Conservation (phyloP, 2,888 invertebrate species). For the Mesodorylaimus sp. region DNA sequence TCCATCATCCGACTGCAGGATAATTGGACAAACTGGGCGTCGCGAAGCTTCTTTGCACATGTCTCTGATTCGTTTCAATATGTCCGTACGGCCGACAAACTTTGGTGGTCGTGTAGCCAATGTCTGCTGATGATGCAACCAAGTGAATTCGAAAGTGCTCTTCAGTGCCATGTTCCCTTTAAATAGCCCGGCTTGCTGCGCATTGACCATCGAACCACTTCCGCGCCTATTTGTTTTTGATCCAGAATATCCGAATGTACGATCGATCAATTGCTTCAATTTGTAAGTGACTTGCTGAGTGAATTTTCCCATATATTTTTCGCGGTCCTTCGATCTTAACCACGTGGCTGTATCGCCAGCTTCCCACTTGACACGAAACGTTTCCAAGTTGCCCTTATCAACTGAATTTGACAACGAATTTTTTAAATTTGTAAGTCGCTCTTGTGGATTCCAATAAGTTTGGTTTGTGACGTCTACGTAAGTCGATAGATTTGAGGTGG, state of each 20-base stretch:
- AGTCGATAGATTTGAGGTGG: too few relatives aligned
- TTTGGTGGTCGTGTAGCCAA: not conserved
- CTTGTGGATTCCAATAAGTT: not conserved
- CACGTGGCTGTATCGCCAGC: not conserved
- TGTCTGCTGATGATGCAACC: not conserved
- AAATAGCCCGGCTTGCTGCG: not conserved
- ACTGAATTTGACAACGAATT: not conserved
- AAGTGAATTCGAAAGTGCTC: not conserved
- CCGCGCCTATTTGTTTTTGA: not conserved
- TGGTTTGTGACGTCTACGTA: too few relatives aligned
- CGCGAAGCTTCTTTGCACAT: not conserved
- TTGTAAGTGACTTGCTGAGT: not conserved
- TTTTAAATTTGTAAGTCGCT: not conserved
- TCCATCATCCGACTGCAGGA: conserved; percentile 15
- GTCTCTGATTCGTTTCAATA: not conserved
- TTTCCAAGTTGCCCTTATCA: conserved; percentile 5
- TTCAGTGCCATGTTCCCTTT: not conserved
- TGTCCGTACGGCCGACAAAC: not conserved
- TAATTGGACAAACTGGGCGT: not conserved
- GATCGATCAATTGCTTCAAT: not conserved
- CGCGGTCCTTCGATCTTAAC: not conserved
- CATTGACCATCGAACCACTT: not conserved
- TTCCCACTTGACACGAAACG: not conserved
- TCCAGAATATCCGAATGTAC: not conserved
- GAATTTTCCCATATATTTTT: not conserved